Evolutionary conservation across 2,888 invertebrate species (phyloP).

Genomic region (Venusia cambrica): DNA sequence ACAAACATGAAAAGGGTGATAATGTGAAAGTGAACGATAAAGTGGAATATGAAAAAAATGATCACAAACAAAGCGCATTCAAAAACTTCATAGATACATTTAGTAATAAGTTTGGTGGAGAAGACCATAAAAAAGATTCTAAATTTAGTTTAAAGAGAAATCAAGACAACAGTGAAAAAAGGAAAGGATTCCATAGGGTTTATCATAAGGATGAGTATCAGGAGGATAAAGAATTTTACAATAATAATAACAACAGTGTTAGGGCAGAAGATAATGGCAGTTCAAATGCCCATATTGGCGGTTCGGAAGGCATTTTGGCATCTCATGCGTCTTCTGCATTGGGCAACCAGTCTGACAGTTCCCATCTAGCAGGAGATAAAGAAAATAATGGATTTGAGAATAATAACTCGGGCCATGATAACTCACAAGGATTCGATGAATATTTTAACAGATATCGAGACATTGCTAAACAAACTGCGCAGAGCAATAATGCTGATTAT

Average conservation of each 20-base stretch:
- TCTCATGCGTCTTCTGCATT: slow-evolving; percentile 45
- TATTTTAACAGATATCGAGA: slow-evolving; percentile 48
- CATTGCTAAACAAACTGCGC: slow-evolving; percentile 47
- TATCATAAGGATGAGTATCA: slow-evolving; percentile 70
- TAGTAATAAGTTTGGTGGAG: slow-evolving; percentile 58
- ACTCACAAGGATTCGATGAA: slow-evolving; percentile 33
- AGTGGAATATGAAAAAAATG: slow-evolving; percentile 35
- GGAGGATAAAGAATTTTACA: slow-evolving; percentile 66
- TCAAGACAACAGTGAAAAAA: slow-evolving; percentile 57
- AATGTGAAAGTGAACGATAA: slow-evolving; percentile 37
- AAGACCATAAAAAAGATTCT: slow-evolving; percentile 47
- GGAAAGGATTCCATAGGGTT: slow-evolving; percentile 61
- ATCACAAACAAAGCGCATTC: slow-evolving; percentile 43
- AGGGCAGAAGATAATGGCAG: slow-evolving; percentile 48
- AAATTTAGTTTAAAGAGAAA: slow-evolving; percentile 45
- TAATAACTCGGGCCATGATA: slow-evolving; percentile 37
- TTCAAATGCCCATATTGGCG: slow-evolving; percentile 45
- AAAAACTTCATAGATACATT: slow-evolving; percentile 61
- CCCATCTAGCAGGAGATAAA: slow-evolving; percentile 36
- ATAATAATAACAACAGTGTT: slow-evolving; percentile 52
- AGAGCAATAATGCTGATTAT: slow-evolving; percentile 50
- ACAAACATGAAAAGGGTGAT: slow-evolving; percentile 39
- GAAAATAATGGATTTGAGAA: slow-evolving; percentile 38
- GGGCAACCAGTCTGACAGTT: slow-evolving; percentile 39
- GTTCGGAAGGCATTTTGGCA: slow-evolving; percentile 46